Evolutionary conservation across 2,888 invertebrate genomes (phyloP).

Genomic region (Lasioglossum pauxillum): DNA sequence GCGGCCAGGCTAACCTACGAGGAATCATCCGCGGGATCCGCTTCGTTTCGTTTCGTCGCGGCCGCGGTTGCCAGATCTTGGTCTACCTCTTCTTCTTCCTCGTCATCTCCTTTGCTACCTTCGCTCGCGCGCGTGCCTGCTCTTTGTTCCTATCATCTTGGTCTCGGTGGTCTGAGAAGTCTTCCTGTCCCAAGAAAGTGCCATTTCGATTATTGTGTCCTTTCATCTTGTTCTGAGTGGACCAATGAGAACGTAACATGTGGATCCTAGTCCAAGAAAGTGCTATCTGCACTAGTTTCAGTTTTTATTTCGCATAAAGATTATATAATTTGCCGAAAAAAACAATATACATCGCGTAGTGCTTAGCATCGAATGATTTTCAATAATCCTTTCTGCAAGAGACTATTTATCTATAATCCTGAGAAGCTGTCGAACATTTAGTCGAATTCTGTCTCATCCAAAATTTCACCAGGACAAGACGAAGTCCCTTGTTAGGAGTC

Average conservation of each 20-base stretch:
- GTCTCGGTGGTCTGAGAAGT: neutral
- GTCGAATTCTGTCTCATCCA: no score
- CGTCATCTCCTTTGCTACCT: constrained; percentile 21
- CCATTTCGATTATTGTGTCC: neutral
- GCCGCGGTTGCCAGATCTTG: constrained; percentile 63
- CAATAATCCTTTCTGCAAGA: no score
- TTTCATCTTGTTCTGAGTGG: neutral
- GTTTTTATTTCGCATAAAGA: no score
- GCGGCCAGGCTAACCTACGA: constrained; percentile 41
- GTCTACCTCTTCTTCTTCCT: constrained; percentile 33
- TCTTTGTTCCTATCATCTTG: neutral
- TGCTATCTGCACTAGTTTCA: neutral
- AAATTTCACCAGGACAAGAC: neutral
- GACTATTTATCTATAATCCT: no score
- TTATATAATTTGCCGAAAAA: no score
- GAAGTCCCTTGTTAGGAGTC: neutral
- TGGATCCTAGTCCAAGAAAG: neutral
- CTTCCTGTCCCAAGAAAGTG: neutral
- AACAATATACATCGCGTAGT: no score
- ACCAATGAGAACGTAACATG: neutral
- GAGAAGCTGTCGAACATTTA: no score
- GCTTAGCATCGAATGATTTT: no score
- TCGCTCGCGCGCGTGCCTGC: constrained; percentile 6
- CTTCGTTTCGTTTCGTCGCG: constrained; percentile 50
- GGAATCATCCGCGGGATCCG: constrained; percentile 61